phyloP scores from a whole-genome alignment of 92 coral and sea anemone genomes.

The Siderastrea siderea region DNA sequence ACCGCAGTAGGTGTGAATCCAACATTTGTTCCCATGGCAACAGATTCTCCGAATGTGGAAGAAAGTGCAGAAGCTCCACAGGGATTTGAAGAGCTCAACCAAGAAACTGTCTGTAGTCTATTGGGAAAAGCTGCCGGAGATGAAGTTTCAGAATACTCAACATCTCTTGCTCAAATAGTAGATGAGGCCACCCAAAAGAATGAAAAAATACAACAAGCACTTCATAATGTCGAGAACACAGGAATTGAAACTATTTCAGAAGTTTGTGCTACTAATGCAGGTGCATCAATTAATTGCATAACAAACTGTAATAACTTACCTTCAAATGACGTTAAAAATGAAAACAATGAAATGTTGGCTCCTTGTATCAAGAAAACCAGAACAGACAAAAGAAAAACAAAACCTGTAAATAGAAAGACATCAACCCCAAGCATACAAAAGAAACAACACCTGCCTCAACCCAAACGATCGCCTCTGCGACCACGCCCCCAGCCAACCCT shows the following conservation, averaged over 20 bases:
- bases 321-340: background rate
- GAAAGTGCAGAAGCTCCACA: background rate
- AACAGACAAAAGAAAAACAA: slow-evolving; percentile 40
- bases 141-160: slow-evolving; percentile 4
- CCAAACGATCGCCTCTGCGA: slow-evolving; percentile 74
- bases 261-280: background rate
- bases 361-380: slow-evolving; percentile 40
- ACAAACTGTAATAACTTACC: background rate
- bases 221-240: slow-evolving; percentile 30
- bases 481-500: slow-evolving; percentile 82
- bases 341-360: slow-evolving; percentile 33
- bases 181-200: background rate
- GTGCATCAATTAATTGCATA: background rate
- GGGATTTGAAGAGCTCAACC: background rate
- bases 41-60: slow-evolving; percentile 5
- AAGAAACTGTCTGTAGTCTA: background rate
- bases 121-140: background rate
- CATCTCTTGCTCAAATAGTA: slow-evolving; percentile 8
- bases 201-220: slow-evolving; percentile 21
- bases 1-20: slow-evolving; percentile 44
- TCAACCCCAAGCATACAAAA: slow-evolving; percentile 5
- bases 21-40: slow-evolving; percentile 20
- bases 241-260: slow-evolving; percentile 15
- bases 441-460: slow-evolving; percentile 12
- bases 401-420: slow-evolving; percentile 22